phyloP scores from a whole-genome alignment of 2,888 invertebrate species.

The Cephalotes varians region DNA sequence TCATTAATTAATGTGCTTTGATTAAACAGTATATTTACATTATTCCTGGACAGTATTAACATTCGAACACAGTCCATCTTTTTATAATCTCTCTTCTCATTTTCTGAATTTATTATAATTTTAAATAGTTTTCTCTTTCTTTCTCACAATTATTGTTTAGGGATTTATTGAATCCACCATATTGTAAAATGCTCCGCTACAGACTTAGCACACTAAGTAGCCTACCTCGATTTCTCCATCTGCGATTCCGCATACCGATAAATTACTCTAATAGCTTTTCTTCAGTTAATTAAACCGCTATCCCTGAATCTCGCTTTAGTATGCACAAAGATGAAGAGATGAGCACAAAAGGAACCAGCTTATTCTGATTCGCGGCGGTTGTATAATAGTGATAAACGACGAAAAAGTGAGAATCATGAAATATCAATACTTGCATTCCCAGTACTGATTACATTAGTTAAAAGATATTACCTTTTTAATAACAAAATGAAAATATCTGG shows the following conservation, averaged over 20 bases:
- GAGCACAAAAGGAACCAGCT: slow-evolving; percentile 6
- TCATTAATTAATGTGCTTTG: neutral
- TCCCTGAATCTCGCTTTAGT: slow-evolving; percentile 37
- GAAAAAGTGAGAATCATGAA: neutral
- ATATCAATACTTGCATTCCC: neutral
- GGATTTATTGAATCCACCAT: slow-evolving; percentile 63
- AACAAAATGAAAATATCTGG: neutral
- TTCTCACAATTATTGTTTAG: slow-evolving; percentile 58
- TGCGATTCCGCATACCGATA: slow-evolving; percentile 64
- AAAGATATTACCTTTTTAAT: slow-evolving; percentile 48
- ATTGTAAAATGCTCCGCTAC: slow-evolving; percentile 62
- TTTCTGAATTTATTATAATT: slow-evolving; percentile 40
- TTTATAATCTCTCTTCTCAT: neutral
- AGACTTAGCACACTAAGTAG: slow-evolving; percentile 61
- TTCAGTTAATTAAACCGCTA: slow-evolving; percentile 72
- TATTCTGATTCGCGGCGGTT: slow-evolving; percentile 6
- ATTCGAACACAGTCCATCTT: neutral
- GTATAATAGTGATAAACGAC: neutral
- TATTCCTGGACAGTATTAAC: neutral
- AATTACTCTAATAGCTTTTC: slow-evolving; percentile 75
- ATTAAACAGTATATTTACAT: neutral
- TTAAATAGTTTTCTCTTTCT: slow-evolving; percentile 46
- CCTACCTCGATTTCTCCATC: slow-evolving; percentile 58
- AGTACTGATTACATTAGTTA: slow-evolving; percentile 27
- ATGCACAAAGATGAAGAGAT: slow-evolving; percentile 20